These are phyloP conservation scores for Incurvaria masculella DNA, from an alignment of 2,888 invertebrate species.

Conservation along the genomic window DNA sequence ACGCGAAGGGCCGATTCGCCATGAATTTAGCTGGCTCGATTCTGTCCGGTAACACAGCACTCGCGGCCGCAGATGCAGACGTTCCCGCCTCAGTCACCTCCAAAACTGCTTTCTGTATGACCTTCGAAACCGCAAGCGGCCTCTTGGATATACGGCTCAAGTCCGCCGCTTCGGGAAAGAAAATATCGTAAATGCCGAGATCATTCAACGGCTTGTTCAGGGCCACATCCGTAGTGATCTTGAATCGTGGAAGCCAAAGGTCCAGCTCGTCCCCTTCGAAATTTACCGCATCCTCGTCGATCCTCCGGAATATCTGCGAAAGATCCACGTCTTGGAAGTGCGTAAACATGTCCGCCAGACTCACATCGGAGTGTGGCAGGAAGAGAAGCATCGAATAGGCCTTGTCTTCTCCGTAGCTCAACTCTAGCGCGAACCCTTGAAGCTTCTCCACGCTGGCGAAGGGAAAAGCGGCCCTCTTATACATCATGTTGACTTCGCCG, in stretches of 20 bases:
- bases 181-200: conserved; percentile 67
- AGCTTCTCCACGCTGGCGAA: conserved; percentile 55
- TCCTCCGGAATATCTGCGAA: conserved; percentile 44
- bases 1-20: conserved; percentile 54
- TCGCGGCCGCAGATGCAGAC: conserved; percentile 50
- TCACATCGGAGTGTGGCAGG: conserved; percentile 56
- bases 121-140: conserved; percentile 38
- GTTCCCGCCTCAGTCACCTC: conserved; percentile 63
- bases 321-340: conserved; percentile 47
- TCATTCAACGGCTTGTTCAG: conserved; percentile 54
- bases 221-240: conserved; percentile 57
- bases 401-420: conserved; percentile 62
- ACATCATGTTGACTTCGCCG: conserved; percentile 73
- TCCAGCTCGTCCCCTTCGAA: conserved; percentile 60
- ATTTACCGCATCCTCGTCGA: conserved; percentile 42
- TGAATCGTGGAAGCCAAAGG: conserved; percentile 62
- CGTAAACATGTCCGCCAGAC: conserved; percentile 45
- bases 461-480: conserved; percentile 55
- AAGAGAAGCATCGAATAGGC: conserved; percentile 62
- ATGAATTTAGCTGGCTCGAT: conserved; percentile 42
- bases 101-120: conserved; percentile 60
- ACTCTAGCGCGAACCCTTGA: conserved; percentile 59
- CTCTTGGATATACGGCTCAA: conserved; percentile 40
- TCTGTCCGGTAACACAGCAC: conserved; percentile 22
- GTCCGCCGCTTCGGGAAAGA: conserved; percentile 50